phyloP scores from a whole-genome alignment of 1,140 invertebrate genomes.

The Carcinoscorpius rotundicauda region DNA sequence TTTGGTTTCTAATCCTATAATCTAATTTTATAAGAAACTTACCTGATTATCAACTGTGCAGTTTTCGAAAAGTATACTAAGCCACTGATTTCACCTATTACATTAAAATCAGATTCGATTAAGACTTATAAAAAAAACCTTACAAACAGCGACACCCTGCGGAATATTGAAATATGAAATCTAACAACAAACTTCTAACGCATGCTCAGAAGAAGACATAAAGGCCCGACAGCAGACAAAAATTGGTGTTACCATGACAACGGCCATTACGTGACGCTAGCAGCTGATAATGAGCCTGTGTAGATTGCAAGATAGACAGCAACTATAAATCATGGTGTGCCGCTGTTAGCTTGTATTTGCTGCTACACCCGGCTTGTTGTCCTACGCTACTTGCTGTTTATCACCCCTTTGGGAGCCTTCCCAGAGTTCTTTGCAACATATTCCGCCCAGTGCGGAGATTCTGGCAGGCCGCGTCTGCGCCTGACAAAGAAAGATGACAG shows the following conservation, averaged over 20 bases:
- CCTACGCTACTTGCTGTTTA: slow-evolving; percentile 1
- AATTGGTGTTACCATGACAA: neutral
- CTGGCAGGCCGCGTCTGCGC: neutral
- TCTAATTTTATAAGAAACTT: too few relatives aligned
- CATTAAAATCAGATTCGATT: too few relatives aligned
- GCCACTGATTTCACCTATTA: too few relatives aligned
- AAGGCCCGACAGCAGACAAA: too few relatives aligned
- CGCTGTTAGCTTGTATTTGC: slow-evolving; percentile 3
- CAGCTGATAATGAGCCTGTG: slow-evolving; percentile 3
- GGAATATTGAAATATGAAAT: too few relatives aligned
- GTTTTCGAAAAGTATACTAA: too few relatives aligned
- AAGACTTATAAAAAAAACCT: too few relatives aligned
- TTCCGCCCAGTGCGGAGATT: neutral
- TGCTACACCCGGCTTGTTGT: neutral
- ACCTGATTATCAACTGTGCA: too few relatives aligned
- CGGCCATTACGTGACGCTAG: neutral
- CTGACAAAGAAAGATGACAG: neutral
- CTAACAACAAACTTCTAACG: too few relatives aligned
- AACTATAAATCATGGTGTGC: slow-evolving; percentile 4
- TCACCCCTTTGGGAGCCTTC: slow-evolving; percentile 1
- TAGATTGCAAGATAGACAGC: slow-evolving; percentile 3
- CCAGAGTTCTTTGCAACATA: neutral
- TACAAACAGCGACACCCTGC: too few relatives aligned
- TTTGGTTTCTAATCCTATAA: too few relatives aligned
- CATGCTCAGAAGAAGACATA: too few relatives aligned